Evolutionary conservation across 2,888 invertebrate species (phyloP), one percentile per base, ranked within the genome.

Genomic region (Cryptocephalus moraei): DNA sequence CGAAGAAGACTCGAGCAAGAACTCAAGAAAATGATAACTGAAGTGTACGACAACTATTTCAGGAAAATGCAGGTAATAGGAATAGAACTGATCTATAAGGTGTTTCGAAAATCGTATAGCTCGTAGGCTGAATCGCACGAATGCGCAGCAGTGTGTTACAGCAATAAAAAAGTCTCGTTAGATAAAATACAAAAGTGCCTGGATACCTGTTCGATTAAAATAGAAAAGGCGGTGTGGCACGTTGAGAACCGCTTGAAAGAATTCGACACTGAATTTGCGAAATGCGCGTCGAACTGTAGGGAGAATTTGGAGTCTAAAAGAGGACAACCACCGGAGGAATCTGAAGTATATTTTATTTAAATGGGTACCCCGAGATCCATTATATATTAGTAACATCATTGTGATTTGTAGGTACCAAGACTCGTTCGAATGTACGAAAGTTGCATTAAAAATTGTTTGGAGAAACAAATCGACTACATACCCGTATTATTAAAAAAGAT

Each of bases 271-370:
- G 79, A 93, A 52, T 70, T 94, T 36, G 91, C 93, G 68, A 75
- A 94, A 39, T 94, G 95, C 71, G 85, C 92, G 1, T 84, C 91
- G 84, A 87, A 91, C 60, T 95, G 94, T 64, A 91, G 93, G 59
- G 94, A 94, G 65, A 79, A 79, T 43, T 79, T 90, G 0, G 77
- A 84, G 61, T 87, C 92, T 55, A 79, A 85, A 66, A 77, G 92
- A 64, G 84, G 84, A 0, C 73, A 85, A 0, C 80, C 79, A 63
- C 84, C 90, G 1, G 77, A 77, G 10, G 86, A 89, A 56, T 73
- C 77, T 32, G 74, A 74, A 47, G 82, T 82, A 63, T 43, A 32
- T 14, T 22, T 22, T 6, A 22, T 22, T 22, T 22, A 22, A 22
- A 6, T 22, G 22, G 22, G 22, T 22, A 12, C 38, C 34, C n/a